Conservation (phyloP, 2,797 vertebrate species). For the Syngnathus rostellatus region DNA sequence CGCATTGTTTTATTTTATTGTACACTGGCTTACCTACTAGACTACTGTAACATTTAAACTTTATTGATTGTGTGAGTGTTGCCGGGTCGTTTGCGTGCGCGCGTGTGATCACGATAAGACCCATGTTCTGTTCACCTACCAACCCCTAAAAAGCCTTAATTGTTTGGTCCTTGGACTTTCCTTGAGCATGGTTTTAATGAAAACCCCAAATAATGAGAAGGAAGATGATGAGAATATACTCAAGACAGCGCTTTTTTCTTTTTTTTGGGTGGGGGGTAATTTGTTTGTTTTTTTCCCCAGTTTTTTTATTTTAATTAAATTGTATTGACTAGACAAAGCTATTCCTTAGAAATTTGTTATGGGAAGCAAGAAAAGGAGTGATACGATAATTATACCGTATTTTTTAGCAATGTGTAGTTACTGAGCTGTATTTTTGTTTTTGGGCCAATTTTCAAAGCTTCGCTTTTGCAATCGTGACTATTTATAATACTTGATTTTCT, state of each 20-base stretch:
- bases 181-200: conserved; percentile 84
- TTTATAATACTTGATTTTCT: conserved; percentile 85
- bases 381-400: conserved; percentile 75
- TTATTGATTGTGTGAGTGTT: conserved; percentile 80
- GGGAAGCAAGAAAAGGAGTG: conserved; percentile 70
- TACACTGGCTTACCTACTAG: conserved; percentile 98
- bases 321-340: conserved; percentile 77
- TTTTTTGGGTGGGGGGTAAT: conserved; percentile 1
- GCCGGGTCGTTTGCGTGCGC: conserved; percentile 13
- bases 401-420: conserved; percentile 84
- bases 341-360: conserved; percentile 77
- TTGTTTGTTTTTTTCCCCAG: conserved; percentile 3
- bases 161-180: conserved; percentile 87
- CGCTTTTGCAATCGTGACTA: conserved; percentile 80
- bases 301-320: conserved; percentile 63
- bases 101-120: conserved; percentile 67
- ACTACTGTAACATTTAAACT: conserved; percentile 93
- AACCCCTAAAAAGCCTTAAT: conserved; percentile 98
- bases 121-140: conserved; percentile 75
- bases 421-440: conserved; percentile 72
- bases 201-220: conserved; percentile 68
- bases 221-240: conserved; percentile 62
- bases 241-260: conserved; percentile 67
- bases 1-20: conserved; percentile 88
- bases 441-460: conserved; percentile 70